Percentiles rank a stretch among this genome's conserved stretches.
These are phyloP conservation scores for Lipotes vexillifer DNA, from an alignment of 2,113 vertebrate species.

Conservation along the genomic window DNA sequence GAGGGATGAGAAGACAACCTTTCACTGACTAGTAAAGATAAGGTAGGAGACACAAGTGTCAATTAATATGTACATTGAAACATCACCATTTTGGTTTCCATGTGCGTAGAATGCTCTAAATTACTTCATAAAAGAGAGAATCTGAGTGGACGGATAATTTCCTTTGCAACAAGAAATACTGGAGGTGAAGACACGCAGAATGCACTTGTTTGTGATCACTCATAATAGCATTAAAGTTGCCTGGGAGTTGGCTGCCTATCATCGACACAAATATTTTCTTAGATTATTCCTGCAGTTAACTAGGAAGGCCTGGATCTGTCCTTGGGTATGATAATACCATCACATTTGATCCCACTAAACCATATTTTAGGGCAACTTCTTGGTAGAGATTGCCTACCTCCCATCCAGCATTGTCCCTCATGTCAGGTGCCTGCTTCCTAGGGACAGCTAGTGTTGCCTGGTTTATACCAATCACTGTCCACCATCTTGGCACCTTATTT, in stretches of 20 bases:
- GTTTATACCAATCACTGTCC: not conserved
- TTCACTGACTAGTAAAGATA: not conserved
- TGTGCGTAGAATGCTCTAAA: not conserved
- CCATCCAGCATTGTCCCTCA: not conserved
- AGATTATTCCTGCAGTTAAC: not conserved
- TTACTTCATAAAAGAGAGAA: not conserved
- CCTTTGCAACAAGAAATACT: not conserved
- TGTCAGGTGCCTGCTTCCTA: not conserved
- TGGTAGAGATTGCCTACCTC: not conserved
- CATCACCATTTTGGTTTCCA: not conserved
- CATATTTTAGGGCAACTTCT: not conserved
- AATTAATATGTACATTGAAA: not conserved
- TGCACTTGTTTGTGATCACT: not conserved
- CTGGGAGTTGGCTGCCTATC: not conserved
- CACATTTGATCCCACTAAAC: not conserved
- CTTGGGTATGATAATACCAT: not conserved
- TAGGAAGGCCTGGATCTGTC: not conserved
- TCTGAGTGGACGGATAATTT: not conserved
- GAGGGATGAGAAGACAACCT: not conserved
- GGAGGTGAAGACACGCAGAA: not conserved
- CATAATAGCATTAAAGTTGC: not conserved
- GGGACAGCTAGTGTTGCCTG: not conserved
- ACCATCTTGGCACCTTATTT: not conserved
- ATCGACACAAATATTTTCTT: not conserved
- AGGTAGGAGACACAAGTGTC: not conserved